Evolutionary conservation across 2,888 invertebrate genomes (phyloP), one percentile per base, ranked within the genome.

Genomic region (Boloria selene): DNA sequence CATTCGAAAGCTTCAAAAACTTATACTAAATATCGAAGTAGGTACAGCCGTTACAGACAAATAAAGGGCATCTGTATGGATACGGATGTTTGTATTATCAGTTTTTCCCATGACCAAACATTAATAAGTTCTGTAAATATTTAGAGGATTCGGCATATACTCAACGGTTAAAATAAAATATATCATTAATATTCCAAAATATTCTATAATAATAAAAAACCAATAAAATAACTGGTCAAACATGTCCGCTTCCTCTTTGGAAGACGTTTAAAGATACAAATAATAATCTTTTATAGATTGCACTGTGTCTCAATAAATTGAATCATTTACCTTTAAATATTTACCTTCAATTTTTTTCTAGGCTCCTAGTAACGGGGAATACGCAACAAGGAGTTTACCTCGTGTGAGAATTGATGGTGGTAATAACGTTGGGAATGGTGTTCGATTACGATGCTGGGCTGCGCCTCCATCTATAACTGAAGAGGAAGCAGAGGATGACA

Each of bases 401-500:
- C 93, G 95, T 14, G 94, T 95, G 56, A 93, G 96, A 62, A 86
- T 96, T 71, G 96, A 96, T 81, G 95, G 94, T 26, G 95, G 95
- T 0, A 93, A 94, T 53, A 93, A 93, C 67, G 82, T 86, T 84
- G 95, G 75, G 81, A 94, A 84, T 84, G 95, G 95, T 78, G 93
- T 94, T 64, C 86, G 94, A 68, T 86, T 93, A 31, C 88, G 94
- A 50, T 93, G 93, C 75, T 92, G 94, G 85, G 93, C 94, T 38
- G 94, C 94, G 10, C 95, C 95, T 4, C 95, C 95, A 0, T 94
- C 95, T 26, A 93, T 95, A 70, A 94, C 95, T 59, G 95, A 95
- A 77, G 95, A 95, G 82, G 95, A 94, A 74, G 93, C 94, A 44
- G 94, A 93, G 68, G 93, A 93, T 65, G 93, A 93, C 68, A 73